phyloP scores from a whole-genome alignment of 1,140 invertebrate species.

The Rhizoglyphus robini region DNA sequence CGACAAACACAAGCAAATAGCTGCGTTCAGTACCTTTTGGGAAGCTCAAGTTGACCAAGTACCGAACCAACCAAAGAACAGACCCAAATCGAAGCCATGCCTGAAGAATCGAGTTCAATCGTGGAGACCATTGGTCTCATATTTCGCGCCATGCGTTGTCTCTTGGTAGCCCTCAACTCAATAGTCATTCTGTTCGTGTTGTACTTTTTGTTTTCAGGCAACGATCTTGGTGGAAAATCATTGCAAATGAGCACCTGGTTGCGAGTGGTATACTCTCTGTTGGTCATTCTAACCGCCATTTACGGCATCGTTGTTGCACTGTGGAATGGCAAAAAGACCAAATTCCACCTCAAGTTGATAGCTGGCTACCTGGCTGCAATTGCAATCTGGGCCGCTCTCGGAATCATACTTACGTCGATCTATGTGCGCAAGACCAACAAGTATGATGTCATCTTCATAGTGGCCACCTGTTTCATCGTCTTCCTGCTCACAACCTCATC shows the following conservation, averaged over 20 bases:
- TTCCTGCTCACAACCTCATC: background rate
- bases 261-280: background rate
- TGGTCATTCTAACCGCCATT: background rate
- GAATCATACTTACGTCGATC: background rate
- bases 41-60: no score
- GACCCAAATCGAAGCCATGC: no score
- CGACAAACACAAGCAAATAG: no score
- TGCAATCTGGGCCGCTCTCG: background rate
- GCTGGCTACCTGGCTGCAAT: background rate
- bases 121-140: background rate
- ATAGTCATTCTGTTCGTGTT: conserved; percentile 8
- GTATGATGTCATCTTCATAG: conserved; percentile 5
- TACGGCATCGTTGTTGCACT: conserved; percentile 4
- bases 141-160: conserved; percentile 1
- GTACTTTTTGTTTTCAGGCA: conserved; percentile 5
- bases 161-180: conserved; percentile 4
- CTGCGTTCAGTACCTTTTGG: no score
- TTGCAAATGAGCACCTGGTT: background rate
- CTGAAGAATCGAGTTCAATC: no score
- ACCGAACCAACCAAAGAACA: no score
- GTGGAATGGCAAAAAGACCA: conserved; percentile 7
- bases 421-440: conserved; percentile 8
- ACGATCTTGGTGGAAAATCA: conserved; percentile 4
- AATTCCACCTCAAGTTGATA: conserved; percentile 16
- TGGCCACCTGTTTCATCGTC: background rate